phyloP scores from a whole-genome alignment of 2,797 vertebrate genomes.

The Gallinago nigripennis region DNA sequence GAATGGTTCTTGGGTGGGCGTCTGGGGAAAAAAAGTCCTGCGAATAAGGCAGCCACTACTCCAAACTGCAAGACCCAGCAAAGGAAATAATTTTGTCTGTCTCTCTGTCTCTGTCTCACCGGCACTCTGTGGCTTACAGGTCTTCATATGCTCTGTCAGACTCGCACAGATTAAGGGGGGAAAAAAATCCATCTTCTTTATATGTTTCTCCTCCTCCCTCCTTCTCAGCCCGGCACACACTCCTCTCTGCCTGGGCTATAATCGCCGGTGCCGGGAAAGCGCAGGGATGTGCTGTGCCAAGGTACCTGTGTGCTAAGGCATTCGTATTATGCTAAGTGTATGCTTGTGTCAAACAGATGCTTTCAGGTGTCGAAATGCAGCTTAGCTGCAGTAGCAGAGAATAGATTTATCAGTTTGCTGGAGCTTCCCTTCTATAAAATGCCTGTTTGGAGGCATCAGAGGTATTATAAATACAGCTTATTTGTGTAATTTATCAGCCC shows the following conservation, averaged over 20 bases:
- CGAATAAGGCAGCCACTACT: conserved; percentile 12
- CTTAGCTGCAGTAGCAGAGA: conserved; percentile 45
- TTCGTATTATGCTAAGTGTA: conserved; percentile 28
- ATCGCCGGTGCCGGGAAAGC: conserved; percentile 30
- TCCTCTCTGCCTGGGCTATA: conserved; percentile 5
- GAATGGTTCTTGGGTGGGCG: conserved; percentile 54
- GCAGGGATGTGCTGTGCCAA: neutral
- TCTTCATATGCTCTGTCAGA: conserved; percentile 7
- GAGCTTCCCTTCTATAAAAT: conserved; percentile 51
- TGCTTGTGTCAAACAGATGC: conserved; percentile 43
- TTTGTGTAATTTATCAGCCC: conserved; percentile 66
- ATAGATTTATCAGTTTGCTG: conserved; percentile 53
- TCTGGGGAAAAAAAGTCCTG: conserved; percentile 51
- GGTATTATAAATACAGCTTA: conserved; percentile 69
- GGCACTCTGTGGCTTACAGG: conserved; percentile 18
- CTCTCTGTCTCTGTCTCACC: conserved; percentile 37
- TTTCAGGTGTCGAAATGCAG: conserved; percentile 30
- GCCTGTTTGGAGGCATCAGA: conserved; percentile 49
- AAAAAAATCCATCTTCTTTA: conserved; percentile 11
- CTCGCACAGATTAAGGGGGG: neutral
- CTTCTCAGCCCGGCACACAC: neutral
- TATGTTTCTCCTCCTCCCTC: neutral
- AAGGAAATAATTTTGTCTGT: conserved; percentile 58
- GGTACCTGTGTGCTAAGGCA: conserved; percentile 4
- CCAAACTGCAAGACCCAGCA: conserved; percentile 49